These are phyloP conservation scores for Leucophenga maculata DNA, from an alignment of 2,888 invertebrate genomes.

Conservation along the genomic window DNA sequence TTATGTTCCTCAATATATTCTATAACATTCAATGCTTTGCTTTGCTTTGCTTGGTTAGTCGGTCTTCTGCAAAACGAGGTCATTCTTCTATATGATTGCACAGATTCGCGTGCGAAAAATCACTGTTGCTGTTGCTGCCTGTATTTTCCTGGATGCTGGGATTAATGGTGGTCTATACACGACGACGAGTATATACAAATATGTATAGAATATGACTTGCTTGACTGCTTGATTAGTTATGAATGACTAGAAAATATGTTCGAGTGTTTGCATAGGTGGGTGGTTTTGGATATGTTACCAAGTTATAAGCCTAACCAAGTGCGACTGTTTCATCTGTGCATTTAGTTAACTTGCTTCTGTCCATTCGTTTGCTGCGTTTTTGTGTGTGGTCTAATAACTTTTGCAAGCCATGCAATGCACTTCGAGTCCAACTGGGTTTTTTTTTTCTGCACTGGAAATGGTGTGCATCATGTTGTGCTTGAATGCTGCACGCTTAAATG, in stretches of 20 bases:
- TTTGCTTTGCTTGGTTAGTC: neutral
- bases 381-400: slow-evolving; percentile 17
- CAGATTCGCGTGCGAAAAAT: slow-evolving; percentile 42
- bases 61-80: slow-evolving; percentile 33
- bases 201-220: neutral
- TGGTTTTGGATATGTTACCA: slow-evolving; percentile 12
- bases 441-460: too few relatives aligned
- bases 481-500: too few relatives aligned
- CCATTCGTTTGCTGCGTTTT: neutral
- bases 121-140: neutral
- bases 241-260: slow-evolving; percentile 8
- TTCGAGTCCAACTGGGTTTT: neutral
- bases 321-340: neutral
- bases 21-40: neutral
- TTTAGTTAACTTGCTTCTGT: neutral
- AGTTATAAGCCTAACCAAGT: neutral
- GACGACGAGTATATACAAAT: neutral
- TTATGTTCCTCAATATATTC: too few relatives aligned
- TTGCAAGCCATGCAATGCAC: neutral
- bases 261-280: slow-evolving; percentile 8
- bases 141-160: slow-evolving; percentile 19
- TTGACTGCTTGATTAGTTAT: slow-evolving; percentile 25
- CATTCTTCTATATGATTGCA: slow-evolving; percentile 41
- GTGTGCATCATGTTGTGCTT: too few relatives aligned
- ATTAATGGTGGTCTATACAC: neutral